phyloP scores from a whole-genome alignment of 2,888 invertebrate species.

The Leuctra nigra region DNA sequence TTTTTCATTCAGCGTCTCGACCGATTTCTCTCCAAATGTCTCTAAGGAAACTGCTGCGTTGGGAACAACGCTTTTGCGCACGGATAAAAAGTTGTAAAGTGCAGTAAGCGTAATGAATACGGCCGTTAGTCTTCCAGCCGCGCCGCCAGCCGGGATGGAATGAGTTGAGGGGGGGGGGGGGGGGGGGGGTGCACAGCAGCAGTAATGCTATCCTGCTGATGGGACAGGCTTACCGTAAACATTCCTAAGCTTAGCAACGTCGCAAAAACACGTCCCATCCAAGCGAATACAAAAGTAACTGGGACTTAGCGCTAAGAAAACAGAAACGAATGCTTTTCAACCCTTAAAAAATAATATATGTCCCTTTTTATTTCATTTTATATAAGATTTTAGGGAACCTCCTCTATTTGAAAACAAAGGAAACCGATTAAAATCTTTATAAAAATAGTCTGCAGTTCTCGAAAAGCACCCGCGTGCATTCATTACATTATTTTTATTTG shows the following conservation, averaged over 20 bases:
- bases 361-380: too few species aligned
- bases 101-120: constrained; percentile 11
- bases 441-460: too few species aligned
- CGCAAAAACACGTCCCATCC: too few species aligned
- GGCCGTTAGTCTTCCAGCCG: background rate
- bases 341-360: too few species aligned
- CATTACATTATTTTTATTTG: too few species aligned
- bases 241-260: background rate
- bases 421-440: too few species aligned
- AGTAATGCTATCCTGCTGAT: background rate
- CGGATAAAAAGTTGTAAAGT: constrained; percentile 3
- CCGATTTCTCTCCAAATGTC: background rate
- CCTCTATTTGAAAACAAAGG: too few species aligned
- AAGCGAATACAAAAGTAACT: too few species aligned
- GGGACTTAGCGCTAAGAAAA: too few species aligned
- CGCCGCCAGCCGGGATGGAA: background rate
- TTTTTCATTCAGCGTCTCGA: background rate
- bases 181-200: background rate
- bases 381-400: too few species aligned
- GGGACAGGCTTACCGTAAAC: background rate
- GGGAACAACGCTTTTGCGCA: constrained; percentile 1
- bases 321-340: too few species aligned
- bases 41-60: background rate
- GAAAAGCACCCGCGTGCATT: too few species aligned
- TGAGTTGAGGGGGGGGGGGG: background rate